Base-by-base conservation (phyloP, 2,113 vertebrate genomes). In the Pipa parva region DNA sequence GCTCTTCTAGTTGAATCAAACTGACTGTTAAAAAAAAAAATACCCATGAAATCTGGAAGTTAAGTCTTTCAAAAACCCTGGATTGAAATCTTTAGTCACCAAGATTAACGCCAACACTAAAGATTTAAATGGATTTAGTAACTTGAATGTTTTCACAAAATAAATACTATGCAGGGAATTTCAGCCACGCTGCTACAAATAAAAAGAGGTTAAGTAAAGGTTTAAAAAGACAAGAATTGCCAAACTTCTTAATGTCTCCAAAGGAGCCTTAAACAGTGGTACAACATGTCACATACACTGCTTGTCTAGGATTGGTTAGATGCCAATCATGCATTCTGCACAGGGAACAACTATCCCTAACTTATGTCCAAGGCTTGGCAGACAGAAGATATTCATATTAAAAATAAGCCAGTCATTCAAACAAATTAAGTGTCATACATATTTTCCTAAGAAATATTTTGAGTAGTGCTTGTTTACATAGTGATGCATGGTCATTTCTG, bases 1-100 rank as follows among this genome's bases (percentile, higher is more conserved):
- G 6, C 39, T 27, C 25, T 65, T 57, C 21, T 17, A 61, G 15
- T 60, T 27, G 21, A 26, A 59, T 68, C 46, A 56, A 24, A 56
- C 15, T 27, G 36, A 56, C 51, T 39, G 18, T n/a, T 33, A 22
- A 17, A 50, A n/a, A n/a, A n/a, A n/a, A n/a, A 61, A 63, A 28
- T 21, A 51, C n/a, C 60, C 28, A 6, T 51, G 48, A 50, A 50
- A 51, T 39, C 46, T 26, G 22, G 22, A 22, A 22, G n/a, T n/a
- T n/a, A 7, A 33, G 2, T 22, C 21, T 49, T 22, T 49, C 21
- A 49, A 20, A 49, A 42, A n/a, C 2, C 13, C 15, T n/a, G 17
- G 15, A 42, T 13, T n/a, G 39, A 13, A 42, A n/a, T 42, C 39
- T 42, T 42, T 42, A 42, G 46, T 11, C 18, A 49, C 18, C 9